These are phyloP conservation scores for Adelges cooleyi DNA, from an alignment of 1,140 invertebrate genomes.

Conservation along the genomic window DNA sequence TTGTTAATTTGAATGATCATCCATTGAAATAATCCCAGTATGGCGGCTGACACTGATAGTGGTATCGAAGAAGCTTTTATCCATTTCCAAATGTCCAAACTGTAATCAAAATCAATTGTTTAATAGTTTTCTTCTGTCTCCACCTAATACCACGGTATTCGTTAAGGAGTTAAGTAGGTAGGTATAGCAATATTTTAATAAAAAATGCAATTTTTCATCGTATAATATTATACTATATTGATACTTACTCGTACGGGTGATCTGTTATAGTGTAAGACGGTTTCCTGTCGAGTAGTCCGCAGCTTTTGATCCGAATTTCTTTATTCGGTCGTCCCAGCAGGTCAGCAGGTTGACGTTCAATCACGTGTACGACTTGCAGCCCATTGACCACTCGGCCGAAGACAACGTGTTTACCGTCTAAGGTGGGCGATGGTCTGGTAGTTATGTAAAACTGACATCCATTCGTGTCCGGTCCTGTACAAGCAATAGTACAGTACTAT, in stretches of 20 bases:
- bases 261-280: slow-evolving; percentile 53
- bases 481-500: too few species aligned
- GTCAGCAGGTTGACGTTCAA: slow-evolving; percentile 70
- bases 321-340: slow-evolving; percentile 54
- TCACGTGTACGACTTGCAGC: slow-evolving; percentile 69
- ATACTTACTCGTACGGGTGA: slow-evolving; percentile 54
- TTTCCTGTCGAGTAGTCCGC: slow-evolving; percentile 48
- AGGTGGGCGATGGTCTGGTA: slow-evolving; percentile 74
- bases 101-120: too few species aligned
- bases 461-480: slow-evolving; percentile 54
- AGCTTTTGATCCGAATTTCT: slow-evolving; percentile 52
- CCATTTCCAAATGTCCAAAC: slow-evolving; percentile 40
- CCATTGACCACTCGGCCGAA: slow-evolving; percentile 84
- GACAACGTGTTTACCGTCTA: slow-evolving; percentile 83
- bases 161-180: too few species aligned
- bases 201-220: too few species aligned
- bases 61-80: slow-evolving; percentile 59
- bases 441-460: slow-evolving; percentile 97
- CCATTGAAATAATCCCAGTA: slow-evolving; percentile 62
- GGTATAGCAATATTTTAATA: too few species aligned
- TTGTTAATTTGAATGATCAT: slow-evolving; percentile 22
- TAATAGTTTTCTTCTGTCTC: too few species aligned
- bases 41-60: slow-evolving; percentile 57
- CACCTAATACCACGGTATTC: too few species aligned
- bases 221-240: too few species aligned